These are phyloP conservation scores for Caenorhabditis angaria DNA, from an alignment of 2,888 invertebrate genomes.

Conservation along the genomic window DNA sequence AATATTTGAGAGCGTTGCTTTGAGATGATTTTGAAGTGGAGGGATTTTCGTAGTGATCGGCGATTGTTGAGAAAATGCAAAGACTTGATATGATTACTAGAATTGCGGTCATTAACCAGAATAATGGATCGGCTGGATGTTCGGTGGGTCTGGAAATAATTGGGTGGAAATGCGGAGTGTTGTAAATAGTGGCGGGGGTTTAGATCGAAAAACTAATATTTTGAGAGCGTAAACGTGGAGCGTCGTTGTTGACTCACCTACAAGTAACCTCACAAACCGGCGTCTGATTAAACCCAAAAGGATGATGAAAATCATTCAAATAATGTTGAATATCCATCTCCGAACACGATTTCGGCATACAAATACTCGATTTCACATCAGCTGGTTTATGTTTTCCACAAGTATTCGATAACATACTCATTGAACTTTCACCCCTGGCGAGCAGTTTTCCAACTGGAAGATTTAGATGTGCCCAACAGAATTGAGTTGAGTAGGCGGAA, in stretches of 20 bases:
- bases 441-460: constrained; percentile 16
- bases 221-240: not conserved
- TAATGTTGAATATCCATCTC: constrained; percentile 15
- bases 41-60: constrained; percentile 10
- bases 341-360: constrained; percentile 31
- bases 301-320: constrained; percentile 6
- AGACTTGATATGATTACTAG: constrained; percentile 6
- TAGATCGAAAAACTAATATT: not conserved
- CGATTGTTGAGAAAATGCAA: constrained; percentile 17
- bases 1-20: constrained; percentile 7
- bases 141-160: constrained; percentile 21
- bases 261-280: constrained; percentile 9
- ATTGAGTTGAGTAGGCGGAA: constrained; percentile 20
- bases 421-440: not conserved
- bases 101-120: constrained; percentile 24
- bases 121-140: constrained; percentile 13
- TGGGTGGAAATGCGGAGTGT: not conserved
- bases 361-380: constrained; percentile 33
- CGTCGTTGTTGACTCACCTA: not conserved
- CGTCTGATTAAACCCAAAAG: not conserved
- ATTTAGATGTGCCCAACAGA: constrained; percentile 40
- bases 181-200: not conserved
- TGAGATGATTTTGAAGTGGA: not conserved
- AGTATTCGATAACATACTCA: not conserved
- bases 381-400: constrained; percentile 23